Conservation (phyloP, 2,888 invertebrate species). For the Pseudanteris insignis region DNA sequence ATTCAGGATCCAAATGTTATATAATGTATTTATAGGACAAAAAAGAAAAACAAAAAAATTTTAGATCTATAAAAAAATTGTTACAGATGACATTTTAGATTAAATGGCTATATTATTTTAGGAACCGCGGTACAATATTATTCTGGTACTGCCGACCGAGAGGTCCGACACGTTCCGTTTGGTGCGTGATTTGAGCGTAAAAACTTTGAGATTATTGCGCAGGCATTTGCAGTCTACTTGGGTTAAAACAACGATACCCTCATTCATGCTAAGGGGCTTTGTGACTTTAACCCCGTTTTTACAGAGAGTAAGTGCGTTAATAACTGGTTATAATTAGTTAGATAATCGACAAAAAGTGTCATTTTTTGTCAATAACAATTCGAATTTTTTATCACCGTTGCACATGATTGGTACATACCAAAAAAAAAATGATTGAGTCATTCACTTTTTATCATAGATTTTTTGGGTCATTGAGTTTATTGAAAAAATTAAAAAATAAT, state of each 20-base stretch:
- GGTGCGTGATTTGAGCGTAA: conserved; percentile 73
- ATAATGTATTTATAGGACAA: too few species aligned
- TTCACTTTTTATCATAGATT: too few species aligned
- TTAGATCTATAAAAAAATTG: conserved; percentile 2
- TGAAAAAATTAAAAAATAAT: too few species aligned
- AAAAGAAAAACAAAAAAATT: too few species aligned
- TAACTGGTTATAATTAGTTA: background rate
- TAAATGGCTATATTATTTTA: conserved; percentile 43
- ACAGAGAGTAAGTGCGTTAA: conserved; percentile 74
- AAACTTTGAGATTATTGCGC: conserved; percentile 75
- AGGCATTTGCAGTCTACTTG: conserved; percentile 75
- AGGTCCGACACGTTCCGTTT: conserved; percentile 72
- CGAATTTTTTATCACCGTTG: background rate
- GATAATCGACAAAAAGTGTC: too few species aligned
- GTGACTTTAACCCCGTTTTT: conserved; percentile 82
- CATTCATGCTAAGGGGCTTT: conserved; percentile 81
- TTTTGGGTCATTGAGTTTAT: too few species aligned
- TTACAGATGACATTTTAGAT: background rate
- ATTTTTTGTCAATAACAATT: too few species aligned
- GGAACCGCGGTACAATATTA: conserved; percentile 76
- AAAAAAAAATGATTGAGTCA: too few species aligned
- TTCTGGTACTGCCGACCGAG: conserved; percentile 77
- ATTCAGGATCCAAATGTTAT: too few species aligned
- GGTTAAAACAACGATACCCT: conserved; percentile 81
- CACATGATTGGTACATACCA: background rate